Evolutionary conservation across 92 coral and sea anemone species (phyloP).

Genomic region (Ricordea florida): DNA sequence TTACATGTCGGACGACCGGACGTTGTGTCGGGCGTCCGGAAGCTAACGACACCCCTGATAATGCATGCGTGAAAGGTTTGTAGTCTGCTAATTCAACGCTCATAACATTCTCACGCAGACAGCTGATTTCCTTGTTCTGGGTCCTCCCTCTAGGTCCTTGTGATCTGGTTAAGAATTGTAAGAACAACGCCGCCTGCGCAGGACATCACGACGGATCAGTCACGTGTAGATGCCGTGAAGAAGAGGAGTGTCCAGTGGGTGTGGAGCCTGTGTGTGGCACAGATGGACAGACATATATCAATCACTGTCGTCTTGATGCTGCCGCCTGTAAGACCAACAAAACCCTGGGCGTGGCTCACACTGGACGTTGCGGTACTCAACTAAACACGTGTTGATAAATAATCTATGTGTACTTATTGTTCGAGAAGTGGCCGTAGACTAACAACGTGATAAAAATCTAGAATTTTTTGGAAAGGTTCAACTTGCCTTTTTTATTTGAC

Average conservation of each 20-base stretch:
- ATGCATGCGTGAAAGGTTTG: too few species aligned
- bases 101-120: too few species aligned
- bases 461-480: too few species aligned
- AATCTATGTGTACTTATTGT: too few species aligned
- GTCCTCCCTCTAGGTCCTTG: slow-evolving; percentile 70
- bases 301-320: slow-evolving; percentile 64
- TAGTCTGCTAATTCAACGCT: too few species aligned
- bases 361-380: slow-evolving; percentile 80
- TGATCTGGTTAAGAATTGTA: slow-evolving; percentile 71
- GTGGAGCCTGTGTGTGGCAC: slow-evolving; percentile 75
- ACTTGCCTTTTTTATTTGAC: too few species aligned
- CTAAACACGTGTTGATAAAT: not conserved
- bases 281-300: slow-evolving; percentile 71
- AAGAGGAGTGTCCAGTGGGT: slow-evolving; percentile 65
- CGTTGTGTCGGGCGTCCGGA: too few species aligned
- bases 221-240: slow-evolving; percentile 76
- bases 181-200: slow-evolving; percentile 69
- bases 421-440: too few species aligned
- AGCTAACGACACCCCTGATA: too few species aligned
- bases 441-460: too few species aligned
- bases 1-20: too few species aligned
- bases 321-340: slow-evolving; percentile 46
- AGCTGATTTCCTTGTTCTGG: too few species aligned
- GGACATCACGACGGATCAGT: slow-evolving; percentile 83
- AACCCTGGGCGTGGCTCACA: slow-evolving; percentile 27